Evolutionary conservation across 2,113 vertebrate genomes (phyloP).

Genomic region (Serinus canaria): DNA sequence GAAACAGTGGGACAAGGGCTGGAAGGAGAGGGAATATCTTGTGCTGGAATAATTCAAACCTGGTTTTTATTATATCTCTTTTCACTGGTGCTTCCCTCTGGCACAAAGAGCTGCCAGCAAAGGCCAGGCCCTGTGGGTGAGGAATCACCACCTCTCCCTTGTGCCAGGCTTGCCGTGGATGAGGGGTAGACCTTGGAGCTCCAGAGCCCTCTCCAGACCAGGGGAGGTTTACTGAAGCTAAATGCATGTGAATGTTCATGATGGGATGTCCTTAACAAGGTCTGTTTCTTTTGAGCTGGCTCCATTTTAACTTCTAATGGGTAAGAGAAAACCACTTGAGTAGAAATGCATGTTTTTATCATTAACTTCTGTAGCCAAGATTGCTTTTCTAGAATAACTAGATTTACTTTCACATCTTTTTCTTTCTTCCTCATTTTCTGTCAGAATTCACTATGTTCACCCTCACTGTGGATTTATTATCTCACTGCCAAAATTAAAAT

Average conservation of each 20-base stretch:
- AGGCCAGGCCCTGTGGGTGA: background rate
- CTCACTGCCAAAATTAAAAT: conserved; percentile 17
- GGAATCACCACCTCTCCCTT: background rate
- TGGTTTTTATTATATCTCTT: background rate
- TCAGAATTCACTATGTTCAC: background rate
- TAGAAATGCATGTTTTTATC: background rate
- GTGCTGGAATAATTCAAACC: background rate
- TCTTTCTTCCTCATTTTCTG: background rate
- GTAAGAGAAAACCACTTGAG: background rate
- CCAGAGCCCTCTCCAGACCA: background rate
- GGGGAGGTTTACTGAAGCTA: background rate
- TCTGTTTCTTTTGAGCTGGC: background rate
- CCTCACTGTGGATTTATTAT: background rate
- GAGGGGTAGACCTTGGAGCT: background rate
- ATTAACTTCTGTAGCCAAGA: background rate
- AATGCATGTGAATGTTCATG: background rate
- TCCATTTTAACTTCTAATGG: background rate
- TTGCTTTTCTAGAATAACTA: background rate
- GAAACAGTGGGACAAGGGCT: background rate
- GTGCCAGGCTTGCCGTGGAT: background rate
- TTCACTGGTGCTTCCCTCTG: background rate
- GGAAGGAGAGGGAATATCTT: background rate
- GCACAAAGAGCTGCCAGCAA: background rate
- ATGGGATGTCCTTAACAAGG: background rate
- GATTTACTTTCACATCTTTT: background rate